Conservation (phyloP, 1,140 invertebrate species). For the Matsumurasca onukii region DNA sequence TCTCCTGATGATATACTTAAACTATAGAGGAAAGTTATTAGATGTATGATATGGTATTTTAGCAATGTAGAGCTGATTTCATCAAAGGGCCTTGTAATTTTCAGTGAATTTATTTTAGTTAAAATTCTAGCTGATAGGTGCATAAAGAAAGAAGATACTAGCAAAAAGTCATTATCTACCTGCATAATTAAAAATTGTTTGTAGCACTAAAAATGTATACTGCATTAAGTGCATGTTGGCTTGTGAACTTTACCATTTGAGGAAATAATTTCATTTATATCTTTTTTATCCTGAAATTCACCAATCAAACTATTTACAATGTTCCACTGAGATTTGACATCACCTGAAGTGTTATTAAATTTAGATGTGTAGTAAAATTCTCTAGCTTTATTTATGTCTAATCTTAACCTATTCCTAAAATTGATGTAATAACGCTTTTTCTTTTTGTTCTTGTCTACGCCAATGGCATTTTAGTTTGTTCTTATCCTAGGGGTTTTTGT, state of each 20-base stretch:
- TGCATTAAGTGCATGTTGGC: background rate
- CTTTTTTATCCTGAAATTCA: background rate
- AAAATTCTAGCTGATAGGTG: background rate
- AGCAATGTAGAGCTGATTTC: constrained; percentile 2
- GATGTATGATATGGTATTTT: background rate
- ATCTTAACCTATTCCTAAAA: constrained; percentile 2
- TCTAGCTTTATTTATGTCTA: background rate
- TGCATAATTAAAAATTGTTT: background rate
- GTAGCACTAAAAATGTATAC: background rate
- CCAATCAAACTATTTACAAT: background rate
- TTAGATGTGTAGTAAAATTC: background rate
- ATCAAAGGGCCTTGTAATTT: background rate
- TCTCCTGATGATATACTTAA: background rate
- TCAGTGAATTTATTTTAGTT: background rate
- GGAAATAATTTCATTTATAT: background rate
- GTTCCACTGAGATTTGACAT: background rate
- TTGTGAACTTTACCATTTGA: background rate
- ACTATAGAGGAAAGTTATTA: background rate
- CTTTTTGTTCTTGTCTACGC: too few species aligned
- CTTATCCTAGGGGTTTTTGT: too few species aligned
- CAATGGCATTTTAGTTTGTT: too few species aligned
- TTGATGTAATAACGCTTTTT: too few species aligned
- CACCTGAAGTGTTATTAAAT: background rate
- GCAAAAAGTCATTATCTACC: background rate
- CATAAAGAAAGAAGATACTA: background rate